Evolutionary conservation across 2,888 invertebrate species (phyloP), one percentile per base, ranked within the genome.

Genomic region (Callinectes sapidus): DNA sequence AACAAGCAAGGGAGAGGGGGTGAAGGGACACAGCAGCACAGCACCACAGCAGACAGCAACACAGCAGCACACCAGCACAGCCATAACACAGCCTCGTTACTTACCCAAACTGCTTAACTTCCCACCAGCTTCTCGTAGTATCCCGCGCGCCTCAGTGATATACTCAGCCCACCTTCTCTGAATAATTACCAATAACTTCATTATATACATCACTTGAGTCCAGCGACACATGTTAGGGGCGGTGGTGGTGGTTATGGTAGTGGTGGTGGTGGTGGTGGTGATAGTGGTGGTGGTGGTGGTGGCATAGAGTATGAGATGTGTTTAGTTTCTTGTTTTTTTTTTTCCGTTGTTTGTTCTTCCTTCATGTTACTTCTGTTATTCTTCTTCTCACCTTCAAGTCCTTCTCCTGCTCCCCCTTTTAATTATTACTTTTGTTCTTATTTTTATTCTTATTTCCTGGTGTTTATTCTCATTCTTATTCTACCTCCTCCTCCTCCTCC

Each of bases 161-260:
- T 71, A 71, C 66, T n/a, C n/a, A 18, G 3, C 0, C 71, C 23
- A 71, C 23, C 71, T 28, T 71, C 28, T 28, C 71, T 71, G 71
- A 71, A 28, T 71, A 71, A 71, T 71, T 71, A 71, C 71, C 71
- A 71, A 71, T 71, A 71, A 28, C 71, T 71, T 71, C 71, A 71
- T 10, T 71, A 71, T 71, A 28, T 71, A 71, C 71, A 28, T 1
- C 61, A 48, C 48, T 48, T 48, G 48, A 5, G 61, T 61, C 18
- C 16, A 23, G 61, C 18, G 6, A 61, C 18, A 61, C 18, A 28
- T 10, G 28, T 28, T n/a, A 28, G 71, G 0, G 71, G 28, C 10
- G 71, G 71, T 28, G 71, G 71, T n/a, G 71, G 71, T n/a, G 71
- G 71, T 61, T 16, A 18, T 61, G 61, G 61, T 61, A 18, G 61